Evolutionary conservation across 2,113 vertebrate species (phyloP), one percentile per base, ranked within the genome.

Genomic region (Gymnobelideus leadbeateri): DNA sequence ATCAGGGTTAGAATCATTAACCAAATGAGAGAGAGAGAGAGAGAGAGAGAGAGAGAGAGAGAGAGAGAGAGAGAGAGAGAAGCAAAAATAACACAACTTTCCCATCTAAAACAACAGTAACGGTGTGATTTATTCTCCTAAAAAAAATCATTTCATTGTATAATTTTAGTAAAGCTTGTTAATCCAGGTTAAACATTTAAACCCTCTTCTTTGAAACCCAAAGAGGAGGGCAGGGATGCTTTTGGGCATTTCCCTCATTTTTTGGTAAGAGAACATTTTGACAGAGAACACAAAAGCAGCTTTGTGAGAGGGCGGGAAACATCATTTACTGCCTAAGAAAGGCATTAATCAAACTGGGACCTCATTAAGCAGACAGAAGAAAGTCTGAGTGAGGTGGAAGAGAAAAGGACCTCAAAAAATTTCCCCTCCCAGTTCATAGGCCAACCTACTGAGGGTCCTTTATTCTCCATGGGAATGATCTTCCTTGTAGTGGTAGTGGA

Each of bases 201-300:
- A 49, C 94, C 89, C 92, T 54, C 61, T 52, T 16, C 24, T 12
- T 1, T 51, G 31, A 91, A 92, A 93, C 92, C 91, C 92, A 89
- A 57, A 94, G 94, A 93, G 90, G 89, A 93, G 89, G 91, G 92
- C 92, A 51, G 95, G 94, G 91, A 91, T 96, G 92, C 92, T 97
- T 96, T 92, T 95, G 91, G 53, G 55, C 50, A 57, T 91, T 26
- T 93, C 97, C 95, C 94, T 96, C 91, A 95, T 93, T 97, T 96
- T 52, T 96, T 94, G 94, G 89, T 51, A 91, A 95, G 96, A 50
- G 93, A 96, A 92, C 96, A 96, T 98, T 98, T 98, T 98, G 98
- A 98, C 98, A 97, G 93, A 98, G 98, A 96, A 97, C 97, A 98
- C 97, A 98, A 98, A 98, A 97, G 97, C 96, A 97, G 96, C 97